A percentile compares a stretch with the other conserved stretches of the same genome.
These are phyloP conservation scores for Climacteris rufus DNA, from an alignment of 2,113 vertebrate species.

Conservation along the genomic window DNA sequence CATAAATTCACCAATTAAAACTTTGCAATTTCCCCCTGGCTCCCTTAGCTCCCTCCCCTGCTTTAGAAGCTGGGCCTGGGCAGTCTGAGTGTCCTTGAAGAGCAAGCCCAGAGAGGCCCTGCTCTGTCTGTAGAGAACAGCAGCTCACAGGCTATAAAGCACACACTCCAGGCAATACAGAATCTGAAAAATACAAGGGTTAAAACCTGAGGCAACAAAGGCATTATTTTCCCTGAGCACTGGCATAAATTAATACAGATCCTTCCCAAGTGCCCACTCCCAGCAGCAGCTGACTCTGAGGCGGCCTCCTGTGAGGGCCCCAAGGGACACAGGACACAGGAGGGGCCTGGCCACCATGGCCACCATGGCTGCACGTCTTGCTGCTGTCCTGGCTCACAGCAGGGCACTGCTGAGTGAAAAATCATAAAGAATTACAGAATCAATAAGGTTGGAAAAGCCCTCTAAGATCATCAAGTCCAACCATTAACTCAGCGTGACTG, in stretches of 20 bases:
- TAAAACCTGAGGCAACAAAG: too few species aligned
- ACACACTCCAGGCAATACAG: too few species aligned
- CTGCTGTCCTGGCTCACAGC: background rate
- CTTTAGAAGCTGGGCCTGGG: too few species aligned
- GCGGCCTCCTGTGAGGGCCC: background rate
- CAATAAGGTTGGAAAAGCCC: background rate
- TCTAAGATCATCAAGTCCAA: background rate
- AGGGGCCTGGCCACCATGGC: background rate
- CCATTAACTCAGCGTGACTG: background rate
- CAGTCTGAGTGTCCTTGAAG: too few species aligned
- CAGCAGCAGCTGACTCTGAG: background rate
- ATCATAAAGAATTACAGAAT: background rate
- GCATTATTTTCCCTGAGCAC: background rate
- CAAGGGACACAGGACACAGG: background rate
- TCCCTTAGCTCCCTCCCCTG: too few species aligned
- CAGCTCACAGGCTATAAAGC: too few species aligned
- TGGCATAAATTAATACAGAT: background rate
- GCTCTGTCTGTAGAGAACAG: too few species aligned
- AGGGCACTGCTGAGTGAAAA: background rate
- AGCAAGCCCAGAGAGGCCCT: too few species aligned
- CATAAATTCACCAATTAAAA: too few species aligned
- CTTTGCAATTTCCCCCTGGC: too few species aligned
- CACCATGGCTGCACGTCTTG: background rate
- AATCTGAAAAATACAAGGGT: too few species aligned
- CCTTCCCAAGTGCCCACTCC: background rate